Evolutionary conservation across 2,797 vertebrate species (phyloP).

Genomic region (Crocodylus rhombifer): DNA sequence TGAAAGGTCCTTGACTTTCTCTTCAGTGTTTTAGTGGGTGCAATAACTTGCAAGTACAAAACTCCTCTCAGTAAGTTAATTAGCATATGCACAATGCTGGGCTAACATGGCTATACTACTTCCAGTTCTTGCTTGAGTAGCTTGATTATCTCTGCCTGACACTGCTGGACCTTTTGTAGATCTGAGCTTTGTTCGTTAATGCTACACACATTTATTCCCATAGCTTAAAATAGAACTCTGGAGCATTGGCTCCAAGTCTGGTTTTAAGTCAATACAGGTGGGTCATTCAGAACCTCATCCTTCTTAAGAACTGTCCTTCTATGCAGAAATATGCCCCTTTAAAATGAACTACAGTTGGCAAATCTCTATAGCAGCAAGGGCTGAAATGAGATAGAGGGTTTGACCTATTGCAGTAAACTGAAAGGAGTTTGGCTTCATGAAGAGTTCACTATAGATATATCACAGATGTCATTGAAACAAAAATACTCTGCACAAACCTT

Average conservation of each 20-base stretch:
- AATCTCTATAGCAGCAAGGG: conserved; percentile 36
- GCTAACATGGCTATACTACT: background rate
- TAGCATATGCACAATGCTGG: background rate
- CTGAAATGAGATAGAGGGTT: conserved; percentile 20
- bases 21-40: background rate
- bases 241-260: background rate
- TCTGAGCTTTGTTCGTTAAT: background rate
- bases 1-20: background rate
- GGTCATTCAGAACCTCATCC: background rate
- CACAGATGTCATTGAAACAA: conserved; percentile 33
- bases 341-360: conserved; percentile 17
- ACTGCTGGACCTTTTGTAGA: background rate
- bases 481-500: conserved; percentile 30
- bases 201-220: background rate
- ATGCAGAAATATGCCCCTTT: conserved; percentile 13
- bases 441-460: conserved; percentile 31
- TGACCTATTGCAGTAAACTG: conserved; percentile 44
- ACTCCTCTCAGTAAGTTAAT: background rate
- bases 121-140: conserved; percentile 3
- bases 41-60: background rate
- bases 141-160: background rate
- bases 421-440: conserved; percentile 49
- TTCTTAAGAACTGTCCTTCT: background rate
- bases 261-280: background rate
- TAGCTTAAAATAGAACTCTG: background rate